phyloP scores from a whole-genome alignment of 2,797 vertebrate species.

The Philypnodon macrostomus region DNA sequence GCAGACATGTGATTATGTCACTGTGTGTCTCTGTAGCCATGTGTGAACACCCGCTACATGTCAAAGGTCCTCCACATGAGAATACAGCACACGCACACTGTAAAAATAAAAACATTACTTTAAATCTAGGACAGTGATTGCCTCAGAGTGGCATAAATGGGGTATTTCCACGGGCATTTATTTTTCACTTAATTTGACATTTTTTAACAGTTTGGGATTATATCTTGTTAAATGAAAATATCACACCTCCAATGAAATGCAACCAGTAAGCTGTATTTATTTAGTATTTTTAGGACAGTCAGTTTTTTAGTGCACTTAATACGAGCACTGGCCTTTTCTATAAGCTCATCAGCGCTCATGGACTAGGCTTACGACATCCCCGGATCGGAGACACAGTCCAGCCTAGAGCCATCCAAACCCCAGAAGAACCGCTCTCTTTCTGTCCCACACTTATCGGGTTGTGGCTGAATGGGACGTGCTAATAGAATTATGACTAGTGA shows the following conservation, averaged over 20 bases:
- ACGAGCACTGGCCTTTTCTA: conserved; percentile 23
- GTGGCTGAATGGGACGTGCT: conserved; percentile 49
- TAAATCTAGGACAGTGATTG: no score
- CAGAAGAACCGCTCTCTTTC: conserved; percentile 59
- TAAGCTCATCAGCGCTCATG: conserved; percentile 44
- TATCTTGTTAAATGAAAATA: no score
- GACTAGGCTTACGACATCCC: conserved; percentile 34
- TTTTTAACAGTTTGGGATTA: no score
- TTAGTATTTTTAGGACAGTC: no score
- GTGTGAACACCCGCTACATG: conserved; percentile 21
- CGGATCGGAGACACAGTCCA: conserved; percentile 39
- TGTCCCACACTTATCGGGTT: conserved; percentile 53
- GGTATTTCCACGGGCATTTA: no score
- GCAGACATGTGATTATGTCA: conserved; percentile 30
- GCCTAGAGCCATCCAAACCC: conserved; percentile 52
- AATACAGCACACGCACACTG: conserved; percentile 11
- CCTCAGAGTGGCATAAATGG: no score
- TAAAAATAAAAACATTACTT: no score
- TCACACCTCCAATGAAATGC: no score
- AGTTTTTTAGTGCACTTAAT: no score
- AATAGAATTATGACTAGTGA: conserved; percentile 65
- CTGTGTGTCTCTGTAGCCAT: conserved; percentile 13
- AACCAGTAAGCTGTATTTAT: no score
- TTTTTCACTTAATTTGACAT: no score
- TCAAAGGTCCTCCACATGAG: conserved; percentile 21